Base-by-base conservation (phyloP, 2,888 invertebrate genomes). In the Lydus trimaculatus region DNA sequence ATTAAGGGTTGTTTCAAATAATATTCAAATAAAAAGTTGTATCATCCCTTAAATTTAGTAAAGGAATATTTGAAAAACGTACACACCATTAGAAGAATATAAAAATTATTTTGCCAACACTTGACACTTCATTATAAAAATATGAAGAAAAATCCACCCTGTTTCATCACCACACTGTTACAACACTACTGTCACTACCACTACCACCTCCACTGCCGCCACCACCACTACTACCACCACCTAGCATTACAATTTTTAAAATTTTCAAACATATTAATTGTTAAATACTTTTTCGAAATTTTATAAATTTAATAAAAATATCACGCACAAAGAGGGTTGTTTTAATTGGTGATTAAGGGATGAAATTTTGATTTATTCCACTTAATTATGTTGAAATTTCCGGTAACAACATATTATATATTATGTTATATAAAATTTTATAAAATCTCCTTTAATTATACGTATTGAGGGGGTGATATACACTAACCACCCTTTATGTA, bases 131-230 rank as follows among this genome's bases (percentile, higher is more conserved):
- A 9, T 17, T 13, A 56, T 25, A 15, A 25, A 15, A 15, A 56
- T 25, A 5, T 56, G 23, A 23, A 56, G 56, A 25, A 25, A 56
- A 56, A 25, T 25, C 56, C 56, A 56, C 56, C 56, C 56, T 56
- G 56, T 56, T 25, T 56, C 56, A 56, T 56, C 25, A 56, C 56
- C 56, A 25, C 56, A 25, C 23, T 25, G 56, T 56, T 56, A 56
- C 25, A 56, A 56, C 56, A 56, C 56, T 56, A 56, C 23, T 23
- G 23, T 25, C 56, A 56, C 56, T 25, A 56, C 25, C 25, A 56
- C 56, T 13, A 17, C 25, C 23, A 5, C 6, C 23, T 13, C 15
- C 13, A 56, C 20, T 5, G 6, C 43, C 17, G 7, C 43, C 43
- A n/a, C 43, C 43, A 43, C 43, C 17, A 43, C 43, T n/a, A 39